phyloP scores from a whole-genome alignment of 2,888 invertebrate species.

The Nematopogon swammerdamellus region DNA sequence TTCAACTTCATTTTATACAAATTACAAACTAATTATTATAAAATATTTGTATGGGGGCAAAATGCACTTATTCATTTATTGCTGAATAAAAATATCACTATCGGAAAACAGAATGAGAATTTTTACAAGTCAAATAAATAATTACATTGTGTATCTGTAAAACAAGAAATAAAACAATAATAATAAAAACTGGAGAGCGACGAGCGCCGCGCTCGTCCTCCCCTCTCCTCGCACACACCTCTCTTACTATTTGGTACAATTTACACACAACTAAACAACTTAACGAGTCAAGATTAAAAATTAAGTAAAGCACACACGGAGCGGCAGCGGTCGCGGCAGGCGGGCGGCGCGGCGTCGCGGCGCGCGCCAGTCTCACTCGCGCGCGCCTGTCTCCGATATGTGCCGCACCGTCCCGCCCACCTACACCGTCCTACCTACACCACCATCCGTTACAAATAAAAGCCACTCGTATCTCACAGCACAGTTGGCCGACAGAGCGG shows the following conservation, averaged over 20 bases:
- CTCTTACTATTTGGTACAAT: slow-evolving; percentile 2
- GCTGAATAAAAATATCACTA: slow-evolving; percentile 57
- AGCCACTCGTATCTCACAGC: slow-evolving; percentile 57
- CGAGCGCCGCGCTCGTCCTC: slow-evolving; percentile 24
- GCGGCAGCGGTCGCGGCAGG: slow-evolving; percentile 1
- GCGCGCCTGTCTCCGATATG: not conserved
- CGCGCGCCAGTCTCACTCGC: not conserved
- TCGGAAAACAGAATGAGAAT: slow-evolving; percentile 51
- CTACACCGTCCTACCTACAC: slow-evolving; percentile 2
- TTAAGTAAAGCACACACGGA: slow-evolving; percentile 2
- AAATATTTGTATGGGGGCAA: slow-evolving; percentile 36
- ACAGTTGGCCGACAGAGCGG: slow-evolving; percentile 42
- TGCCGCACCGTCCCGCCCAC: not conserved
- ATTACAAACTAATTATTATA: slow-evolving; percentile 49
- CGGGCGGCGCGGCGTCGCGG: slow-evolving; percentile 2
- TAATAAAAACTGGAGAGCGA: slow-evolving; percentile 22
- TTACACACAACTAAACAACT: not conserved
- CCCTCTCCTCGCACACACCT: slow-evolving; percentile 10
- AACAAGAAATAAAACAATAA: slow-evolving; percentile 25
- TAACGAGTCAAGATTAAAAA: slow-evolving; percentile 2
- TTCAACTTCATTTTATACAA: slow-evolving; percentile 31
- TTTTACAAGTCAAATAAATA: slow-evolving; percentile 43
- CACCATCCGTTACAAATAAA: slow-evolving; percentile 27
- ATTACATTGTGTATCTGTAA: slow-evolving; percentile 44
- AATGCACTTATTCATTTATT: slow-evolving; percentile 52